Evolutionary conservation across 2,888 invertebrate species (phyloP).

Genomic region (Lymantria dispar): DNA sequence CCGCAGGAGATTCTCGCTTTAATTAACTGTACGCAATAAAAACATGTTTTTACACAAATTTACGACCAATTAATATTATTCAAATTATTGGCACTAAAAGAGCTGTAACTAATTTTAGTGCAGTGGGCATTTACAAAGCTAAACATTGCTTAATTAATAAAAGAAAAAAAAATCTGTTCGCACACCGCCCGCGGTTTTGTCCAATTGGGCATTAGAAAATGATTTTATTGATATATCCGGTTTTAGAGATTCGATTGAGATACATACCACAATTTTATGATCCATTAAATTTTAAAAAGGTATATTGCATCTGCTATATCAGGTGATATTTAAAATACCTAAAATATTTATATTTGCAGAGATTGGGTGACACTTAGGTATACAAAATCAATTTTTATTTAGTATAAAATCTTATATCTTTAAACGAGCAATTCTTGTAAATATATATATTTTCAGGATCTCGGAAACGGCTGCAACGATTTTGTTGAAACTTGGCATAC

Average conservation of each 20-base stretch:
- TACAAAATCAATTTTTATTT: too few species aligned
- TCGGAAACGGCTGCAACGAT: too few species aligned
- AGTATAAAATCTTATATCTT: too few species aligned
- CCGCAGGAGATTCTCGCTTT: slow-evolving; percentile 18
- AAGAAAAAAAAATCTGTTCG: background rate
- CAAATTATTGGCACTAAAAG: slow-evolving; percentile 13
- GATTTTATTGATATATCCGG: background rate
- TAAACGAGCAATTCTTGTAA: too few species aligned
- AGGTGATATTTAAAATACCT: too few species aligned
- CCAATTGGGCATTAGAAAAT: background rate
- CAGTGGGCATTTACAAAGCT: background rate
- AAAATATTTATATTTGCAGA: too few species aligned
- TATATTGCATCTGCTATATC: background rate
- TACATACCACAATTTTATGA: background rate
- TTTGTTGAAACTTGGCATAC: too few species aligned
- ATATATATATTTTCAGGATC: too few species aligned
- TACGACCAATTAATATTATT: slow-evolving; percentile 20
- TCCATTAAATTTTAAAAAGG: background rate
- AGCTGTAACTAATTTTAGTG: slow-evolving; percentile 10
- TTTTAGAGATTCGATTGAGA: background rate
- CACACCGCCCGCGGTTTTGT: background rate
- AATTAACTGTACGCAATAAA: slow-evolving; percentile 11
- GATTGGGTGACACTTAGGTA: too few species aligned
- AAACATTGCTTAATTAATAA: slow-evolving; percentile 6
- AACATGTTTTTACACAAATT: slow-evolving; percentile 14